Evolutionary conservation across 1,140 invertebrate species (phyloP), one percentile per base, ranked within the genome.

Genomic region (Probaryconus sp.): DNA sequence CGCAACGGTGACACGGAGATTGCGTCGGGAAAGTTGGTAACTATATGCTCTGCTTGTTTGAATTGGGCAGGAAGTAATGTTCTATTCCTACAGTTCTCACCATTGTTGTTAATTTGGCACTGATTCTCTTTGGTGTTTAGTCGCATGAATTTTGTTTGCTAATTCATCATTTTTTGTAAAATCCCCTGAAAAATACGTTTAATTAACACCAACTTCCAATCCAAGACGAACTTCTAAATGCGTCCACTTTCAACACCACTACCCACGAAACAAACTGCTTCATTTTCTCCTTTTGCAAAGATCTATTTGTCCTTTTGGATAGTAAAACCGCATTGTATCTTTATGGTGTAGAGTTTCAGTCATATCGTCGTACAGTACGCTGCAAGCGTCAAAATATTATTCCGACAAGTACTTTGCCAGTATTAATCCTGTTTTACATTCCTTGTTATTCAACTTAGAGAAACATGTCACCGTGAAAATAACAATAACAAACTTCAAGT

Each of bases 41-140:
- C 82, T 85, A 83, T 81, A 81, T 81, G 79, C 81, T 79, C 33
- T 58, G 82, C 73, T 82, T 84, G 83, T 85, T 84, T 86, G 82
- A 79, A 83, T 83, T 81, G 79, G 79, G 65, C 79, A 78, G 83
- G 81, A 81, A 83, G 77, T 81, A 65, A 74, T 80, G 60, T 68
- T 69, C 75, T 43, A 55, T 60, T 47, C 60, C 67, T 70, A 69
- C 72, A 75, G 53, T 65, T 79, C 76, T 70, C 79, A 72, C 68
- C 72, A 79, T 77, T 80, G 81, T 84, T 84, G 78, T 79, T 81
- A 84, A 85, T 84, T 83, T 85, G 78, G 83, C 80, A 81, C 61
- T 73, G 79, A 80, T 67, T 82, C 64, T 56, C 60, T 67, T 65
- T 65, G 55, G 45, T 70, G 53, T 70, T 67, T 65, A 42, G 61